Evolutionary conservation across 2,888 invertebrate species (phyloP), one percentile per base, ranked within the genome.

Genomic region (Hypsopygia costalis): DNA sequence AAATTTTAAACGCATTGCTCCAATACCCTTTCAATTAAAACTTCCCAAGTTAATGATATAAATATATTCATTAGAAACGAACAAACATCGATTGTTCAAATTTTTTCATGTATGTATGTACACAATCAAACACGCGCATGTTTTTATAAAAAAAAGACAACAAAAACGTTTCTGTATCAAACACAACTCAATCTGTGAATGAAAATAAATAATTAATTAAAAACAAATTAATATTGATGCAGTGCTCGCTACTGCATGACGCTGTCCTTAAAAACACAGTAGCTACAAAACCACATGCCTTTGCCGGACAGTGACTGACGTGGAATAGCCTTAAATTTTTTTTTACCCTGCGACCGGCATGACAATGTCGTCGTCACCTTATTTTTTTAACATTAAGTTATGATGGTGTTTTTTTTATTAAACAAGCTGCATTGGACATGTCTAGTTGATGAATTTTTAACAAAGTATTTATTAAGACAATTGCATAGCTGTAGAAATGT

Each of bases 151-250:
- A 7, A 21, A 38, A n/a, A 11, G 10, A 5, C 6, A 11, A 16
- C 22, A 27, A 16, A 25, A n/a, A 10, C 20, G 2, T 30, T 21
- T 7, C 36, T 4, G 21, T 60, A 73, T 76, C 67, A 68, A 77
- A 74, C 72, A 73, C 11, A 47, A 65, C 78, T 85, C 77, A 83
- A 83, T 86, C 71, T 70, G 66, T 66, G 62, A 68, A 66, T 76
- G 68, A 62, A 55, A 61, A 69, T 69, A 64, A 68, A 80, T 74
- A 74, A 76, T 71, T 72, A 76, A 78, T 73, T 77, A 69, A 70
- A 64, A 64, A 51, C 49, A 65, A 64, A 79, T 82, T 60, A 81
- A 82, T 82, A 81, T 81, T 81, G 62, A 85, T 81, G 70, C 44
- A 45, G 49, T 62, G 65, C 44, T 51, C 73, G 58, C 50, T 81